A percentile compares a stretch with the other conserved stretches of the same genome.
phyloP scores from a whole-genome alignment of 2,113 vertebrate species.

The Entelurus aequoreus region DNA sequence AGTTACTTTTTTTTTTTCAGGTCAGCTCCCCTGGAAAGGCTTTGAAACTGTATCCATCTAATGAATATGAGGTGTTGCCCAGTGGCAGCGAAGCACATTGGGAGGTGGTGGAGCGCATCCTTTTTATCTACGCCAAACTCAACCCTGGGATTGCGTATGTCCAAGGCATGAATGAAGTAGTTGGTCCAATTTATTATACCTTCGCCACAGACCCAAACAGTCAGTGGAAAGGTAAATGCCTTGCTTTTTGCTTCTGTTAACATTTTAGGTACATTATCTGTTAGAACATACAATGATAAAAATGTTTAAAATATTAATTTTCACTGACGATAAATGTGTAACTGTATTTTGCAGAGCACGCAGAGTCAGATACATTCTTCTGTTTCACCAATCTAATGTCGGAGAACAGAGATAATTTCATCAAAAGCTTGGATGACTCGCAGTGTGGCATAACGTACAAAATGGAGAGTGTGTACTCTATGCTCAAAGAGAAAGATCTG shows the following conservation, averaged over 20 bases:
- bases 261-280: background rate
- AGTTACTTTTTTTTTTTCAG: slow-evolving; percentile 63
- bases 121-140: slow-evolving; percentile 98
- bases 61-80: slow-evolving; percentile 85
- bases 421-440: slow-evolving; percentile 95
- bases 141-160: slow-evolving; percentile 96
- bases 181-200: slow-evolving; percentile 95
- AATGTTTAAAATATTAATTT: too few species aligned
- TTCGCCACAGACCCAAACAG: slow-evolving; percentile 92
- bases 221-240: slow-evolving; percentile 86
- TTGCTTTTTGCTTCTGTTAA: background rate
- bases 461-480: slow-evolving; percentile 96
- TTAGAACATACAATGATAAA: too few species aligned
- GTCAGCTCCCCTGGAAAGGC: slow-evolving; percentile 90
- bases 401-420: slow-evolving; percentile 97
- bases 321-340: too few species aligned
- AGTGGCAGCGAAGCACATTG: slow-evolving; percentile 92
- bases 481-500: slow-evolving; percentile 87
- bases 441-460: slow-evolving; percentile 97
- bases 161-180: slow-evolving; percentile 98
- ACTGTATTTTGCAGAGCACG: slow-evolving; percentile 77
- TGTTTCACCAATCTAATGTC: slow-evolving; percentile 98
- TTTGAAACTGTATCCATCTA: slow-evolving; percentile 73
- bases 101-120: slow-evolving; percentile 96
- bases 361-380: slow-evolving; percentile 95